Evolutionary conservation across 2,797 vertebrate genomes (phyloP), one percentile per base, ranked within the genome.

Genomic region (Sylvia borin): DNA sequence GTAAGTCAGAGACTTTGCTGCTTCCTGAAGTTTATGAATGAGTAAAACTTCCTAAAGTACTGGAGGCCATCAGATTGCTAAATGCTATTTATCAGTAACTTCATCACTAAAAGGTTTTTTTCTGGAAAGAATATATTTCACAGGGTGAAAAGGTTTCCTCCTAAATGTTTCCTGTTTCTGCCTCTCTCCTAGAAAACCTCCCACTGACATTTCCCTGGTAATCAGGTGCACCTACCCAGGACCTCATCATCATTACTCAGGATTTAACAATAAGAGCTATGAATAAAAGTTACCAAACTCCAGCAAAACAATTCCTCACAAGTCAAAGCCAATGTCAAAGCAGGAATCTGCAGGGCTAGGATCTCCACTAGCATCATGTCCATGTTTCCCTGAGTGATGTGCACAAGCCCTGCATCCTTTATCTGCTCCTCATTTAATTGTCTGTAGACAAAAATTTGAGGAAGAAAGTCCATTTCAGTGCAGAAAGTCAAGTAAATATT

Each of bases 401-500:
- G 34, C n/a, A 62, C 65, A 90, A 88, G 47, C 14, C 47, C 61
- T 36, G n/a, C 58, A 42, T 60, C 50, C 27, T 77, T 19, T 22
- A 47, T 62, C 57, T 85, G 40, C 21, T 79, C 20, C 50, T 92
- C 47, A 67, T 83, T 65, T 42, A 31, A 60, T 22, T n/a, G 22
- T 13, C 31, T 81, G 60, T 8, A 77, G 54, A 54, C 3, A 32
- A 60, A 72, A 75, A 51, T 16, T 13, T 61, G 42, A 86, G 88
- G 57, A 75, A 26, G 3, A 51, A 57, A 66, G n/a, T 10, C 36
- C 43, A 10, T 72, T 92, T 47, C 38, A 31, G 27, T 53, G 36
- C 16, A 27, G 84, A 90, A 78, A 88, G 61, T 53, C 61, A 94
- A 80, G 68, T 75, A 90, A 94, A 90, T 86, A 88, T 81, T 91